Evolutionary conservation across 2,888 invertebrate species (phyloP).

Genomic region (Tholera decimalis): DNA sequence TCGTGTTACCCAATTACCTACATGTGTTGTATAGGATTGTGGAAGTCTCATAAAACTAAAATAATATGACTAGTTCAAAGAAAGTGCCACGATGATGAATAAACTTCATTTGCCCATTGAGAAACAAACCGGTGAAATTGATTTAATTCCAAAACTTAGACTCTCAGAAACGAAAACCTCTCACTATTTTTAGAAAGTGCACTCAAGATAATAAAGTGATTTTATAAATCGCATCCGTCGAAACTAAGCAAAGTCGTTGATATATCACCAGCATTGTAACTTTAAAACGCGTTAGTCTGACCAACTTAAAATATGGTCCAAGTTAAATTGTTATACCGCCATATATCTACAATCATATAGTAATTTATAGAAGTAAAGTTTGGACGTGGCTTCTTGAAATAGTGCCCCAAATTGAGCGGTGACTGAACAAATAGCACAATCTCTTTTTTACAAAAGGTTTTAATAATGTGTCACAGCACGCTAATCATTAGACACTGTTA

Average conservation of each 20-base stretch:
- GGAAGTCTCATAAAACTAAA: too few relatives aligned
- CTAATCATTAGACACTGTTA: too few relatives aligned
- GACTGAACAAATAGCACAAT: too few relatives aligned
- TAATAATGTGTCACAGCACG: too few relatives aligned
- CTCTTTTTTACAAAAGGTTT: too few relatives aligned
- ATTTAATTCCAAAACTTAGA: not conserved
- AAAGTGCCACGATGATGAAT: too few relatives aligned
- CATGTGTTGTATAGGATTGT: too few relatives aligned
- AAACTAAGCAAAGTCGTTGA: constrained; percentile 39
- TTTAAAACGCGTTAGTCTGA: constrained; percentile 57
- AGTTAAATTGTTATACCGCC: constrained; percentile 68
- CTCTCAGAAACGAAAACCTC: not conserved
- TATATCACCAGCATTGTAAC: constrained; percentile 48
- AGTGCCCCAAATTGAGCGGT: constrained; percentile 24
- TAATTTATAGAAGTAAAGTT: constrained; percentile 60
- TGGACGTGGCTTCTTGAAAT: constrained; percentile 46
- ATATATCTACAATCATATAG: constrained; percentile 51
- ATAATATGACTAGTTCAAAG: too few relatives aligned
- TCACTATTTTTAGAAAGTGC: constrained; percentile 19
- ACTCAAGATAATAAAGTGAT: constrained; percentile 26
- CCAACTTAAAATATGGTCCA: constrained; percentile 63
- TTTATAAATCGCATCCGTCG: constrained; percentile 17
- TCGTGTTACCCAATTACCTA: too few relatives aligned
- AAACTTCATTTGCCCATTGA: too few relatives aligned
- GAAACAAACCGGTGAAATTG: too few relatives aligned